These are phyloP conservation scores for Neomicropteryx cornuta DNA, from an alignment of 1,140 invertebrate genomes.

Conservation along the genomic window DNA sequence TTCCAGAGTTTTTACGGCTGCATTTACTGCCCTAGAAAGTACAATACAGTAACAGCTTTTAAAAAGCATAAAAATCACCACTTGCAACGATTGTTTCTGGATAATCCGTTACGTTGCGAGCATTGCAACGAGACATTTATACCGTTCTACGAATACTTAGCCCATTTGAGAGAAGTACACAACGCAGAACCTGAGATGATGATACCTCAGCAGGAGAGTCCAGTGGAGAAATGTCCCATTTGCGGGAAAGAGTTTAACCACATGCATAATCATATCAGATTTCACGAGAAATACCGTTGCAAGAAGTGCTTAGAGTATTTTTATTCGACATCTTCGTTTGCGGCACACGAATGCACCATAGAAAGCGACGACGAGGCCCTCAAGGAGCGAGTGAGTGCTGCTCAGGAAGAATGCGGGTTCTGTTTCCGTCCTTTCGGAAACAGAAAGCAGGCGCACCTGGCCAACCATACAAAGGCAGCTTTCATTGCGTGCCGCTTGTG, in stretches of 20 bases:
- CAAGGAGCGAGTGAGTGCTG: constrained; percentile 13
- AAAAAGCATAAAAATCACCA: constrained; percentile 35
- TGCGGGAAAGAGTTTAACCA: constrained; percentile 36
- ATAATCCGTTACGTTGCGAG: constrained; percentile 34
- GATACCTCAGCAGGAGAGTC: constrained; percentile 26
- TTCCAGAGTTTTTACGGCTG: constrained; percentile 31
- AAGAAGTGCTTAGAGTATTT: constrained; percentile 37
- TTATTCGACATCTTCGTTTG: constrained; percentile 26
- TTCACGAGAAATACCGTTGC: constrained; percentile 37
- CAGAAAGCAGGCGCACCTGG: constrained; percentile 24
- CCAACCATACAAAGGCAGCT: constrained; percentile 27
- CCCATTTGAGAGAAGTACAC: constrained; percentile 32
- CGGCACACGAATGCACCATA: constrained; percentile 32
- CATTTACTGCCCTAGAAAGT: constrained; percentile 32
- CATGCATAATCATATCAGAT: constrained; percentile 31
- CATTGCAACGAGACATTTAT: constrained; percentile 36
- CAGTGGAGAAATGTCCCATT: constrained; percentile 30
- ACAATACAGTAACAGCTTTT: constrained; percentile 27
- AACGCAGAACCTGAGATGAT: constrained; percentile 34
- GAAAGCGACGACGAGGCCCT: constrained; percentile 26
- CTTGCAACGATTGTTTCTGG: constrained; percentile 25
- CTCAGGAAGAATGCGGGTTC: constrained; percentile 34
- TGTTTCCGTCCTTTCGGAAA: constrained; percentile 34
- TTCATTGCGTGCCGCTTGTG: constrained; percentile 37
- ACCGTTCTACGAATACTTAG: constrained; percentile 30